Conservation (phyloP, 2,797 vertebrate genomes). For the Smutsia temminckii region DNA sequence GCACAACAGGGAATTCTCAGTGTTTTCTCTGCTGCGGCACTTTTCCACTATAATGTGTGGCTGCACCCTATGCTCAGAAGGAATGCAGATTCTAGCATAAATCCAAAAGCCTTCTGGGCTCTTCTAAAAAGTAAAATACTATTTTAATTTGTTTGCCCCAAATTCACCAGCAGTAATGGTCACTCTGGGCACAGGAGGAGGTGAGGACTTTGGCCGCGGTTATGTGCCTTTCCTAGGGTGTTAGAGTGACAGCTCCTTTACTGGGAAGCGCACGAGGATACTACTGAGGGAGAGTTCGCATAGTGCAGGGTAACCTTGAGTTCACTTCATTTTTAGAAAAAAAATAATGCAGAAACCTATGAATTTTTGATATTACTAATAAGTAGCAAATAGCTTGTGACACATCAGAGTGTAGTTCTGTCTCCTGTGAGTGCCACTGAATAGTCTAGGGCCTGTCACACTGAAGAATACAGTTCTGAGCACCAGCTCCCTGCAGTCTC, state of each 20-base stretch:
- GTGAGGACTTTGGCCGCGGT: background rate
- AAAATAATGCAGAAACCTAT: background rate
- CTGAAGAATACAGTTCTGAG: background rate
- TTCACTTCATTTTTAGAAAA: background rate
- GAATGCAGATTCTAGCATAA: background rate
- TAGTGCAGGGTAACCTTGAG: background rate
- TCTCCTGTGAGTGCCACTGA: background rate
- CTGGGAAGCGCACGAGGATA: background rate
- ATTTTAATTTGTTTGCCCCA: background rate
- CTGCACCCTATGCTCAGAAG: background rate
- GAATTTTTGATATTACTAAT: background rate
- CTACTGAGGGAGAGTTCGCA: background rate
- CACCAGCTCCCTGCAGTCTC: background rate
- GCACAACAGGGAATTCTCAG: background rate
- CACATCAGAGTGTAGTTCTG: background rate
- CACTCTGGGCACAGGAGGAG: background rate
- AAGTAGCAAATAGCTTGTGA: background rate
- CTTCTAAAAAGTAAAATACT: background rate
- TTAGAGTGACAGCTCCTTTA: background rate
- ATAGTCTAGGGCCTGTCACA: too few relatives aligned
- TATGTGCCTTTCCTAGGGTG: background rate
- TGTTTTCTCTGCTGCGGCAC: background rate
- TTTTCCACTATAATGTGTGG: background rate
- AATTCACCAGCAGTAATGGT: background rate
- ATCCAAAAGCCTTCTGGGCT: background rate